phyloP scores from a whole-genome alignment of 2,797 vertebrate genomes.

The Tokudaia tokunoshimensis region DNA sequence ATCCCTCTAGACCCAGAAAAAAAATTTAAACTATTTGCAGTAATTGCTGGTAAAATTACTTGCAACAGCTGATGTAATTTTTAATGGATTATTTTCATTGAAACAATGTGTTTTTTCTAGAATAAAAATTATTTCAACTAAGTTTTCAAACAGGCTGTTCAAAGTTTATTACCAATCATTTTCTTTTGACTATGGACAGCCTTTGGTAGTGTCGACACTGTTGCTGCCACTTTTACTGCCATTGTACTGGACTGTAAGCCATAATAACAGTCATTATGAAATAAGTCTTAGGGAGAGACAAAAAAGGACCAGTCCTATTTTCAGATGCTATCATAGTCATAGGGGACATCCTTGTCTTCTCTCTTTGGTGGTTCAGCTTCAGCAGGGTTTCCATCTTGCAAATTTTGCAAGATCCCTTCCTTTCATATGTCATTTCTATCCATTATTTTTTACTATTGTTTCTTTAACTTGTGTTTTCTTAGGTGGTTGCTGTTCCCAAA shows the following conservation, averaged over 20 bases:
- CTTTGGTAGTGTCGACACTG: neutral
- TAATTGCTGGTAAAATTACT: constrained; percentile 25
- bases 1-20: neutral
- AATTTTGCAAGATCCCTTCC: neutral
- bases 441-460: constrained; percentile 40
- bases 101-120: constrained; percentile 23
- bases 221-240: neutral
- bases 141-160: constrained; percentile 6
- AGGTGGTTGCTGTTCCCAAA: neutral
- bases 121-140: neutral
- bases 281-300: neutral
- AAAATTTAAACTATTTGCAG: constrained; percentile 16
- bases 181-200: neutral
- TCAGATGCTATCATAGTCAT: neutral
- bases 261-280: neutral
- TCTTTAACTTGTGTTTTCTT: constrained; percentile 12
- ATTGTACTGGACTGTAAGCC: neutral
- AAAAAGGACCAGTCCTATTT: neutral
- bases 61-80: constrained; percentile 23
- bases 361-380: neutral
- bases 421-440: constrained; percentile 11
- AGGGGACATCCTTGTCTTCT: neutral
- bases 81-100: constrained; percentile 2
- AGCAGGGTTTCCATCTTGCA: neutral
- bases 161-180: neutral